These are phyloP conservation scores for Drosophila navojoa DNA, from an alignment of 1,140 invertebrate species.

Conservation along the genomic window DNA sequence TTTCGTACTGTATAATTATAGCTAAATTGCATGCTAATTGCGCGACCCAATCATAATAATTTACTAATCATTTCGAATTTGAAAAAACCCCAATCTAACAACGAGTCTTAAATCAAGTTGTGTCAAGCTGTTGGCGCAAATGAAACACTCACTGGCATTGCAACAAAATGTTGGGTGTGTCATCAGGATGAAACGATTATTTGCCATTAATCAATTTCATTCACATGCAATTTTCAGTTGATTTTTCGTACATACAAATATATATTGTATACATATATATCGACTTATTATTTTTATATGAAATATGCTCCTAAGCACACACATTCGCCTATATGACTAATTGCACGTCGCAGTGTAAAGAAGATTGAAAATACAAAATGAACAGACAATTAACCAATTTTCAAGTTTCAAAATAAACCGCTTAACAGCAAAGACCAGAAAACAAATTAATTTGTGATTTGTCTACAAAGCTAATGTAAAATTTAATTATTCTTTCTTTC, in stretches of 20 bases:
- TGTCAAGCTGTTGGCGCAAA: conserved; percentile 13
- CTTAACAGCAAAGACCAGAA: conserved; percentile 15
- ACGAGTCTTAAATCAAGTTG: conserved; percentile 1
- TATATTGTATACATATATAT: background rate
- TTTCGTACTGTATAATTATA: conserved; percentile 32
- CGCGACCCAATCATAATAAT: conserved; percentile 16
- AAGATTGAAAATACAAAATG: conserved; percentile 36
- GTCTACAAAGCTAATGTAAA: conserved; percentile 58
- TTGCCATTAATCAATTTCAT: conserved; percentile 18
- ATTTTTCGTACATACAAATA: conserved; percentile 6
- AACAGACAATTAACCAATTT: conserved; percentile 24
- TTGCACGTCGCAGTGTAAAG: conserved; percentile 60
- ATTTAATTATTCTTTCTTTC: conserved; percentile 79
- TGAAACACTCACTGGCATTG: conserved; percentile 28
- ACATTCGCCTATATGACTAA: conserved; percentile 66
- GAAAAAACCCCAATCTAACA: conserved; percentile 15
- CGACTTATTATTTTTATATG: background rate
- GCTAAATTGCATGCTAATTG: conserved; percentile 55
- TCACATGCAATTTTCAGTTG: conserved; percentile 16
- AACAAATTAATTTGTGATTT: conserved; percentile 44
- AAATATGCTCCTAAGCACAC: conserved; percentile 21
- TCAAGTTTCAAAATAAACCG: conserved; percentile 3
- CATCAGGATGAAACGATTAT: conserved; percentile 11
- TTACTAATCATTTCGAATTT: conserved; percentile 26
- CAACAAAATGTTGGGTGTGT: background rate